These are phyloP conservation scores for Dicaeum eximium DNA, from an alignment of 2,113 vertebrate genomes.

Conservation along the genomic window DNA sequence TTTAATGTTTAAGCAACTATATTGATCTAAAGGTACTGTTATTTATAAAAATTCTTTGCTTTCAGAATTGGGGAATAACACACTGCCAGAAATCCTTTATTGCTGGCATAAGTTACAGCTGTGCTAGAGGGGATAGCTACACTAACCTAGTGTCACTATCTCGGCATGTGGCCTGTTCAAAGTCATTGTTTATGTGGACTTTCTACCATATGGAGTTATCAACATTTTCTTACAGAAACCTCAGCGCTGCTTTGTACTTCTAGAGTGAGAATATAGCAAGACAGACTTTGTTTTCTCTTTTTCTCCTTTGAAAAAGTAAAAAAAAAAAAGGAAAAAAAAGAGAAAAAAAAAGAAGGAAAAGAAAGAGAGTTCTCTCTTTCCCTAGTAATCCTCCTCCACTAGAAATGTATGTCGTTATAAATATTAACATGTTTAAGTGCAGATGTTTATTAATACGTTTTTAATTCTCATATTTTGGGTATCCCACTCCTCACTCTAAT, in stretches of 20 bases:
- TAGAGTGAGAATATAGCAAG: not conserved
- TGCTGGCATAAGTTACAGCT: slow-evolving; percentile 30
- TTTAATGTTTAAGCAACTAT: slow-evolving; percentile 11
- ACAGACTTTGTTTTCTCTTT: not conserved
- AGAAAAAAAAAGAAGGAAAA: not conserved
- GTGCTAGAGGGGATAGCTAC: not conserved
- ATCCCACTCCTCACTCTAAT: not conserved
- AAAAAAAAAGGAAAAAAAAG: not conserved
- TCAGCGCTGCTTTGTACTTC: not conserved
- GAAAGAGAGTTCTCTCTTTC: not conserved
- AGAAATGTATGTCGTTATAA: not conserved
- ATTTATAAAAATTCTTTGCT: slow-evolving; percentile 15
- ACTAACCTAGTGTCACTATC: not conserved
- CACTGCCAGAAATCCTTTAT: not conserved
- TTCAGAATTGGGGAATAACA: not conserved
- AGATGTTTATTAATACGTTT: not conserved
- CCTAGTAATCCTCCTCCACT: not conserved
- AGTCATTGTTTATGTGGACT: slow-evolving; percentile 13
- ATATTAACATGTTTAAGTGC: not conserved
- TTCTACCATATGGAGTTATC: slow-evolving; percentile 26
- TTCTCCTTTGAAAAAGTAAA: not conserved
- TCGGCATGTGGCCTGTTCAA: slow-evolving; percentile 41
- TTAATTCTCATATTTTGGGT: not conserved
- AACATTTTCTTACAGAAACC: not conserved
- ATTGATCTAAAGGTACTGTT: slow-evolving; percentile 27